These are phyloP conservation scores for Phaedon cochleariae DNA, from an alignment of 2,888 invertebrate genomes.

Conservation along the genomic window DNA sequence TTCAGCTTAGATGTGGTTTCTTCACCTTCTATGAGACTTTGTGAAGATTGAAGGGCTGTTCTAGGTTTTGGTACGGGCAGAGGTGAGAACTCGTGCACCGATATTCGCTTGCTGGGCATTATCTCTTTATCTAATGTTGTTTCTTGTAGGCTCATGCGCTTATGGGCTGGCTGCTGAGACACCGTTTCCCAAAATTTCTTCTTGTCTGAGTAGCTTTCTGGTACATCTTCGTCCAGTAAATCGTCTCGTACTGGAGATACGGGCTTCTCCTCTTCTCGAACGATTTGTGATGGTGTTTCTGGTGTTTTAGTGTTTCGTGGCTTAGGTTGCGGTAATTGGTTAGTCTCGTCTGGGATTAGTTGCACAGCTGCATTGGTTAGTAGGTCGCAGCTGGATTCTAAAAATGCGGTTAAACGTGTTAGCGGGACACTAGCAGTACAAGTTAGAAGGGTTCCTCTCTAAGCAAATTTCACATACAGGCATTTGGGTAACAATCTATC, in stretches of 20 bases:
- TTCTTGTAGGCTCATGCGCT: slow-evolving; percentile 55
- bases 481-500: slow-evolving; percentile 35
- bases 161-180: slow-evolving; percentile 52
- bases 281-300: slow-evolving; percentile 47
- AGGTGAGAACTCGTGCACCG: slow-evolving; percentile 56
- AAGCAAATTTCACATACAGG: slow-evolving; percentile 47
- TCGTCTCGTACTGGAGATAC: slow-evolving; percentile 55
- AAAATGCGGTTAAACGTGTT: slow-evolving; percentile 60
- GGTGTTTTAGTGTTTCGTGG: slow-evolving; percentile 58
- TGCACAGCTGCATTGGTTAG: no score
- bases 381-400: slow-evolving; percentile 60
- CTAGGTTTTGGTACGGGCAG: slow-evolving; percentile 63
- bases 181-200: slow-evolving; percentile 66
- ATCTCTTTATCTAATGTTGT: slow-evolving; percentile 47
- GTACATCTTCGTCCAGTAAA: slow-evolving; percentile 52
- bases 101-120: slow-evolving; percentile 52
- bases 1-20: slow-evolving; percentile 29
- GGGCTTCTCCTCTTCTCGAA: slow-evolving; percentile 47
- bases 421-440: slow-evolving; percentile 59
- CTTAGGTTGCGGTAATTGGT: slow-evolving; percentile 63
- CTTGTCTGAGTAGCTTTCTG: slow-evolving; percentile 62
- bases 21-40: slow-evolving; percentile 48
- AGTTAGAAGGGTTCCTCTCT: slow-evolving; percentile 33
- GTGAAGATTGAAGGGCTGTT: slow-evolving; percentile 49
- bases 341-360: slow-evolving; percentile 57